These are phyloP conservation scores for Cephalopachus bancanus DNA, from an alignment of 2,797 vertebrate species.

Conservation along the genomic window DNA sequence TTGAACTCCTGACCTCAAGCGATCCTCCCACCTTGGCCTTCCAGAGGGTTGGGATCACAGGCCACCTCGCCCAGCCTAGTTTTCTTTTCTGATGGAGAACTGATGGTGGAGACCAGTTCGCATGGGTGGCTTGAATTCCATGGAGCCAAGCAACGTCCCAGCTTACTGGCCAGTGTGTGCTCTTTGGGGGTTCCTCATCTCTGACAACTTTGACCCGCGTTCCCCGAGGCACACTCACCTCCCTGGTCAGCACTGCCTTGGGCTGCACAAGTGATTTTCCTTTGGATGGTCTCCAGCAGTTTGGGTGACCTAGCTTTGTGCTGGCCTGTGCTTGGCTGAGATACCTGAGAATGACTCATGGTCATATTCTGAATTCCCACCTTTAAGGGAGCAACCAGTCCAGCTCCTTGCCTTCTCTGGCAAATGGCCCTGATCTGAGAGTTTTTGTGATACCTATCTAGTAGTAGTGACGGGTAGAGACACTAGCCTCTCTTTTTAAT, in stretches of 20 bases:
- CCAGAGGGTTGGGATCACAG: too few species aligned
- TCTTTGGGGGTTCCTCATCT: too few species aligned
- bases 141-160: accelerated
- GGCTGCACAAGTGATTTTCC: neutral
- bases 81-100: neutral
- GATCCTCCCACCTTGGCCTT: too few species aligned
- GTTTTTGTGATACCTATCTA: neutral
- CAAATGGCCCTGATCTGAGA: constrained; percentile 48
- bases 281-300: neutral
- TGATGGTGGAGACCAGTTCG: neutral
- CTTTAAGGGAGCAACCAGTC: neutral
- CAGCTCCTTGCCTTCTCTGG: neutral
- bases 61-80: too few species aligned
- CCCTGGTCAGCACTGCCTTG: neutral
- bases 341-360: neutral
- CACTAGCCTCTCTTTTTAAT: constrained; percentile 43
- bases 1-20: too few species aligned
- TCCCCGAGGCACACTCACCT: accelerated
- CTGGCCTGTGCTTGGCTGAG: neutral
- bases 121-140: neutral
- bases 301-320: neutral
- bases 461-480: neutral
- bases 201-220: neutral
- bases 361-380: neutral
- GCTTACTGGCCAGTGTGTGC: neutral